These are phyloP conservation scores for Tapera naevia DNA, from an alignment of 2,797 vertebrate genomes.

Conservation along the genomic window DNA sequence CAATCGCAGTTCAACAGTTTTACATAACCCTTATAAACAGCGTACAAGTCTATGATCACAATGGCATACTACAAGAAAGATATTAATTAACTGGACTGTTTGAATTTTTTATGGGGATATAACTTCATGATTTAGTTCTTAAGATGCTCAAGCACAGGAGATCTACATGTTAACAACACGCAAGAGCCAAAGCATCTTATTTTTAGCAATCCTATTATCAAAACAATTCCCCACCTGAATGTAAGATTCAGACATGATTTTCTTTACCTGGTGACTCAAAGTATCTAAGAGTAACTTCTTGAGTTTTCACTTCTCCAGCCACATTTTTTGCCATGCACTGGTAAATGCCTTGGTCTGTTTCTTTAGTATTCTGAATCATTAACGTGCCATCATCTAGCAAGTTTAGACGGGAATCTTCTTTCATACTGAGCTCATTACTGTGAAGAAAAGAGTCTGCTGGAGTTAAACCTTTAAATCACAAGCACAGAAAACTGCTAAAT, in stretches of 20 bases:
- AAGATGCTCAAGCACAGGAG: background rate
- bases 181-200: background rate
- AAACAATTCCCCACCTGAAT: background rate
- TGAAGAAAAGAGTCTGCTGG: conserved; percentile 20
- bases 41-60: background rate
- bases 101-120: background rate
- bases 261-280: conserved; percentile 91
- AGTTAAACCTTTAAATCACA: background rate
- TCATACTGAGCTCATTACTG: conserved; percentile 98
- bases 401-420: conserved; percentile 92
- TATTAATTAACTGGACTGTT: background rate
- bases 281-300: conserved; percentile 94
- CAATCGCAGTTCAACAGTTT: background rate
- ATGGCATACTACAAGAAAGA: background rate
- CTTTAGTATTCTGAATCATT: conserved; percentile 96
- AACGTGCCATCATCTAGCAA: conserved; percentile 94
- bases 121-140: background rate
- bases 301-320: conserved; percentile 96
- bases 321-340: conserved; percentile 99
- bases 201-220: background rate
- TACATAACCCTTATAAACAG: background rate
- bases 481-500: background rate
- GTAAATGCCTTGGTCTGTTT: conserved; percentile 95
- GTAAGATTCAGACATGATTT: background rate
- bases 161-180: background rate